Evolutionary conservation across 2,113 vertebrate genomes (phyloP).

Genomic region (Scatophagus argus): DNA sequence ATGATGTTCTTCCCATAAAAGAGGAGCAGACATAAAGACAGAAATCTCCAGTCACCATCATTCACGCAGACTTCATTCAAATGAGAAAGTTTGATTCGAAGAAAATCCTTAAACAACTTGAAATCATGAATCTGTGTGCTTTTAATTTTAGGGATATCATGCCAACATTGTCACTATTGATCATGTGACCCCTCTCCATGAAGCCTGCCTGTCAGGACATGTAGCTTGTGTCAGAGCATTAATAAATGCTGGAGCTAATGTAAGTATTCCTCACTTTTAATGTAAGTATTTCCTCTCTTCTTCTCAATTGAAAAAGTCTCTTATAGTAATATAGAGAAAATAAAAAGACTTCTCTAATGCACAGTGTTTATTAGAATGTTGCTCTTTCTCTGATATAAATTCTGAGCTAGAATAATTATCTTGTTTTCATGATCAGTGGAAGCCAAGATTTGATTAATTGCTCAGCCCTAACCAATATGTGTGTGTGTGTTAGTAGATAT

Average conservation of each 20-base stretch:
- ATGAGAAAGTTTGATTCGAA: background rate
- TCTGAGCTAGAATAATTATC: too few species aligned
- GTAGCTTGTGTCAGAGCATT: slow-evolving; percentile 92
- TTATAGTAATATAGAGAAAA: too few species aligned
- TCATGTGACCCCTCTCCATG: slow-evolving; percentile 94
- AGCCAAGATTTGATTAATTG: too few species aligned
- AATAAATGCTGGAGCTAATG: slow-evolving; percentile 93
- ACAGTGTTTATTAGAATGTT: too few species aligned
- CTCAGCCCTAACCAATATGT: too few species aligned
- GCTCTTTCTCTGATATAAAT: too few species aligned
- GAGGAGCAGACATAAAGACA: background rate
- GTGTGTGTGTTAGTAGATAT: slow-evolving; percentile 1
- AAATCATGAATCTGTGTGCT: background rate
- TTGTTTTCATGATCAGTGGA: too few species aligned
- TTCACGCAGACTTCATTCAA: background rate
- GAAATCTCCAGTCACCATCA: background rate
- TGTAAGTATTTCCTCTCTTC: too few species aligned
- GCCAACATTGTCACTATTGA: slow-evolving; percentile 93
- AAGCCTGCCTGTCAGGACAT: slow-evolving; percentile 95
- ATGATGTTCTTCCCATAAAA: background rate
- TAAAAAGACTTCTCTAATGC: too few species aligned
- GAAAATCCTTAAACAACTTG: background rate
- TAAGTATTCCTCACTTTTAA: slow-evolving; percentile 82
- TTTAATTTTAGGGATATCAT: slow-evolving; percentile 88
- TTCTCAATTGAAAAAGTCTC: too few species aligned